phyloP scores from a whole-genome alignment of 2,113 vertebrate species.

The Lophura nycthemera region DNA sequence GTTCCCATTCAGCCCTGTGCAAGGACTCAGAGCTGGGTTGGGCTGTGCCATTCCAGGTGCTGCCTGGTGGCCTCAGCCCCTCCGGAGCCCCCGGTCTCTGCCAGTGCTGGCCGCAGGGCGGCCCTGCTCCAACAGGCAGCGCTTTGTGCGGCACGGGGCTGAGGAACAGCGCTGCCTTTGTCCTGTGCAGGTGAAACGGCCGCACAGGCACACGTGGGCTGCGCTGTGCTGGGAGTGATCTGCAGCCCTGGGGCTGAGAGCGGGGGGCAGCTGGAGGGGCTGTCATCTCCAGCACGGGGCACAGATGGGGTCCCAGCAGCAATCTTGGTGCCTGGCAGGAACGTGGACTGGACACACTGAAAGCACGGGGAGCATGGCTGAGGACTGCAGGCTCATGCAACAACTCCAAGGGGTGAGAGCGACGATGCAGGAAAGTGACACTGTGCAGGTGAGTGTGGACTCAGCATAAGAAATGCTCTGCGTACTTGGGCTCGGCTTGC shows the following conservation, averaged over 20 bases:
- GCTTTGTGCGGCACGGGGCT: constrained; percentile 28
- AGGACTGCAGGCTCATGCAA: accelerated
- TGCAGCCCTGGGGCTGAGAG: neutral
- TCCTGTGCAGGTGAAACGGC: neutral
- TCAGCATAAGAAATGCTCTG: neutral
- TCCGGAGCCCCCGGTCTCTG: constrained; percentile 24
- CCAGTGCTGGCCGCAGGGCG: neutral
- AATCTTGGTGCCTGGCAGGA: neutral
- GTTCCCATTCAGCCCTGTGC: accelerated
- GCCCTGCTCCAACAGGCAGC: constrained; percentile 2
- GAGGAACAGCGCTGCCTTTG: constrained; percentile 42
- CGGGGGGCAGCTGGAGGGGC: neutral
- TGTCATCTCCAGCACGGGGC: accelerated
- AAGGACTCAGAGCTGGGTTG: neutral
- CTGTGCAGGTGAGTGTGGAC: accelerated
- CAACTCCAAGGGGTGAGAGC: accelerated
- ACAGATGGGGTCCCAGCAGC: accelerated
- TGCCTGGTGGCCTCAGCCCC: neutral
- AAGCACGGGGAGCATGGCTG: accelerated
- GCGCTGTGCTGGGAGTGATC: neutral
- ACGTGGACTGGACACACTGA: accelerated
- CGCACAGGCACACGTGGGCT: neutral
- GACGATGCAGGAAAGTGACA: neutral
- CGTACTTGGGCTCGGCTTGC: accelerated
- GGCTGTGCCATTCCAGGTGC: neutral